Base-by-base conservation (phyloP, 1,140 invertebrate genomes). In the Bombus turneri region DNA sequence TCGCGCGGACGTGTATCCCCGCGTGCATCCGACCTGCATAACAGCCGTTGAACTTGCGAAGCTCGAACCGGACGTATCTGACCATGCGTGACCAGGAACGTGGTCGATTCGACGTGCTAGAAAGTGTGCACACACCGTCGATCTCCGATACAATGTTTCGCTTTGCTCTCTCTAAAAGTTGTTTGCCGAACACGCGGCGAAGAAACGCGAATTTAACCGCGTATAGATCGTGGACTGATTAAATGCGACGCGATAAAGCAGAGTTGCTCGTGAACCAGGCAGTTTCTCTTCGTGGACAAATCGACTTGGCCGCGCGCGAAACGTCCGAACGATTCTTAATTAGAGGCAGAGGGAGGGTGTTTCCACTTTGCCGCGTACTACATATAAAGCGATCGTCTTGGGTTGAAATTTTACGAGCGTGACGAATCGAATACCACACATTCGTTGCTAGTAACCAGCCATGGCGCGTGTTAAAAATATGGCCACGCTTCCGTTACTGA, bases 1-100 rank as follows among this genome's bases (percentile, higher is more conserved):
- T 77, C 69, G 59, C 83, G 57, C 22, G 82, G 68, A 80, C 85
- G 75, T 78, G 86, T 43, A 83, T 64, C 74, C 79, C 81, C 73
- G 81, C 74, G 64, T 81, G 86, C 85, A 87, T 87, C 86, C 87
- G 88, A 87, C 73, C 87, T 87, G 88, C 81, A 83, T 89, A 87
- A 90, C 85, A 87, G 81, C 88, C 86, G 69, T 89, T 87, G 85
- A 90, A 90, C 85, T 89, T 87, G 89, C 77, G 85, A 85, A 87
- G 78, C 85, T 81, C 80, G 85, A 87, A 87, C 89, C 89, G 88
- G 88, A 89, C 82, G 82, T 89, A 68, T 89, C 75, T 85, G 79
- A 59, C 64, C 89, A 89, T 90, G 89, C 89, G 89, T 87, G 82
- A 90, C 89, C 78, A 76, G 85, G 85, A 89, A 90, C 88, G 81